These are phyloP conservation scores for Tigriopus californicus DNA, from an alignment of 2,888 invertebrate genomes.

Conservation along the genomic window DNA sequence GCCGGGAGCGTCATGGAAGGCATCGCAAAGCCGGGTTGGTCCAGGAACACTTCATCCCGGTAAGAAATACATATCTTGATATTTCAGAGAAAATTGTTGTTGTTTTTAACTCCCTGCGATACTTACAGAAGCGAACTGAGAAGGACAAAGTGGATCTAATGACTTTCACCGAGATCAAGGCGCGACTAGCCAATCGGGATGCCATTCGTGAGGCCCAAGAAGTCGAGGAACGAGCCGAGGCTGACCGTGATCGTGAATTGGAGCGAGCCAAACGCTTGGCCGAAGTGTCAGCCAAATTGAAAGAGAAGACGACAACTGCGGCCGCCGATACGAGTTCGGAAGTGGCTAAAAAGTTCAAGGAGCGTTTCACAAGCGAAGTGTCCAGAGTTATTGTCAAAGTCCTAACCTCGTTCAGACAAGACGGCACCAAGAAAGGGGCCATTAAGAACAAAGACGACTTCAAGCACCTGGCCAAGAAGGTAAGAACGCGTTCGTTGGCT, in stretches of 20 bases:
- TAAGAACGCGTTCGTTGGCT: conserved; percentile 26
- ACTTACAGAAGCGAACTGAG: background rate
- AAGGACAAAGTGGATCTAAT: conserved; percentile 1
- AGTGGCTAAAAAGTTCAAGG: conserved; percentile 35
- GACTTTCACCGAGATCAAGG: background rate
- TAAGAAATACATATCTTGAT: background rate
- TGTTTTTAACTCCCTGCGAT: background rate
- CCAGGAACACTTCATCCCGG: conserved; percentile 6
- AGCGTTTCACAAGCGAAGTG: conserved; percentile 54
- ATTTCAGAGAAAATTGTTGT: background rate
- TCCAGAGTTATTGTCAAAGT: conserved; percentile 59
- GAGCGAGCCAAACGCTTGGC: conserved; percentile 19
- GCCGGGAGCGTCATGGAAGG: conserved; percentile 12
- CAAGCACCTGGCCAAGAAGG: conserved; percentile 82
- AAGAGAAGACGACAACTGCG: conserved; percentile 27
- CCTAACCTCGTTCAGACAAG: conserved; percentile 68
- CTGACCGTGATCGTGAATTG: conserved; percentile 5
- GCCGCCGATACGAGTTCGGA: conserved; percentile 29
- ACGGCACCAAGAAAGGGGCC: conserved; percentile 59
- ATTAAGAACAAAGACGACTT: conserved; percentile 80
- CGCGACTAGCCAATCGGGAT: background rate
- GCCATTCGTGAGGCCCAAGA: conserved; percentile 17
- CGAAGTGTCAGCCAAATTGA: conserved; percentile 14
- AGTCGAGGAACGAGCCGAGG: conserved; percentile 7
- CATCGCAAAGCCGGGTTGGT: conserved; percentile 9